Conservation (phyloP, 2,113 vertebrate species). For the Circaetus gallicus region DNA sequence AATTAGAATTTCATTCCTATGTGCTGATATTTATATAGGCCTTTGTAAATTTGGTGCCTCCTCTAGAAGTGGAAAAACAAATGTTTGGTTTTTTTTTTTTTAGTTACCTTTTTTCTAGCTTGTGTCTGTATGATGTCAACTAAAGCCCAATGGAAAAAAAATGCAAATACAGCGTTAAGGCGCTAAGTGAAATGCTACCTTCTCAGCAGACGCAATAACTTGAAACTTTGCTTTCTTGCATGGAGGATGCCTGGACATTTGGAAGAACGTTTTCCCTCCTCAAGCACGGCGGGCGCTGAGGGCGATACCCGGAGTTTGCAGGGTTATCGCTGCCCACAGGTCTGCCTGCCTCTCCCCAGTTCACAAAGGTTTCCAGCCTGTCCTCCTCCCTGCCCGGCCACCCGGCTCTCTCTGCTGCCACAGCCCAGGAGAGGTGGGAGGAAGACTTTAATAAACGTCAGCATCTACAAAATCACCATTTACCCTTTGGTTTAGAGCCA, state of each 20-base stretch:
- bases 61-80: background rate
- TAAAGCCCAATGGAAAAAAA: background rate
- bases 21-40: background rate
- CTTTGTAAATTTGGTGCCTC: background rate
- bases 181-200: background rate
- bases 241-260: background rate
- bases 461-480: background rate
- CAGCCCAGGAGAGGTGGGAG: background rate
- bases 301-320: background rate
- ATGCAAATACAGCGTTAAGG: background rate
- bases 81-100: background rate
- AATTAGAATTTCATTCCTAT: background rate
- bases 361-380: background rate
- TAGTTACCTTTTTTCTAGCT: background rate
- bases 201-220: background rate
- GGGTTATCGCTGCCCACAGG: background rate
- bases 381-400: background rate
- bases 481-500: background rate
- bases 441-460: background rate
- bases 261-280: background rate
- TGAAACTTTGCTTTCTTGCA: background rate
- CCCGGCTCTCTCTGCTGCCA: background rate
- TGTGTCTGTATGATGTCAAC: background rate
- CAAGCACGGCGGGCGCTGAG: background rate
- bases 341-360: background rate